phyloP scores from a whole-genome alignment of 2,113 vertebrate species.

The Forbesichthys agassizii region DNA sequence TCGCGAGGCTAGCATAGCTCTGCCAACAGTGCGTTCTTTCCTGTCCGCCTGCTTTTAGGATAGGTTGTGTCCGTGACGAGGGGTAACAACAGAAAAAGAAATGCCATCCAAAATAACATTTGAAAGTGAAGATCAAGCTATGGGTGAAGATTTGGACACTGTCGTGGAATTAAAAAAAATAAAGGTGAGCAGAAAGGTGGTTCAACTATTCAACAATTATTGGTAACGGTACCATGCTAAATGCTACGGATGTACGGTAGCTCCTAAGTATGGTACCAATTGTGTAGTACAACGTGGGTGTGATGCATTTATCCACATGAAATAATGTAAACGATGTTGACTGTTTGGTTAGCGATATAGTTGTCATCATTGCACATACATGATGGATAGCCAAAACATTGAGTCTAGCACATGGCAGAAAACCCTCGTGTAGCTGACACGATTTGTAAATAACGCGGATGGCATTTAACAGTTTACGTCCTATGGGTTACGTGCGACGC shows the following conservation, averaged over 20 bases:
- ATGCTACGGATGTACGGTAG: background rate
- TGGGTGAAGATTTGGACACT: conserved; percentile 51
- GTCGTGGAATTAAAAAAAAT: conserved; percentile 26
- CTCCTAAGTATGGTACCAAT: no score
- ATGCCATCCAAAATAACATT: conserved; percentile 70
- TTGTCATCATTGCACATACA: background rate
- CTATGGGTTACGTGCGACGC: background rate
- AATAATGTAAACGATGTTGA: background rate
- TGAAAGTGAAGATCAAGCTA: conserved; percentile 46
- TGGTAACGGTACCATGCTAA: background rate
- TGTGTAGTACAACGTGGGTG: background rate
- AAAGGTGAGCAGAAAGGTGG: conserved; percentile 61
- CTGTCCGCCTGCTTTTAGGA: conserved; percentile 42
- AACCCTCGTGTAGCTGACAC: background rate
- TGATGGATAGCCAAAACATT: conserved; percentile 1
- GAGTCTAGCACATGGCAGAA: conserved; percentile 20
- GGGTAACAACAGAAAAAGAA: conserved; percentile 51
- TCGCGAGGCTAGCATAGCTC: background rate
- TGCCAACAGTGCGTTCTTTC: conserved; percentile 53
- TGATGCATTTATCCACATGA: background rate
- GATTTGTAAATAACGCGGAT: conserved; percentile 3
- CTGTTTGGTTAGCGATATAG: no score
- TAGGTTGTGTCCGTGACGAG: conserved; percentile 34
- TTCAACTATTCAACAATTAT: background rate
- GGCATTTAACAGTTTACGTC: background rate